A percentile compares a stretch with the other conserved stretches of the same genome.
Evolutionary conservation across 1,140 invertebrate species (phyloP).

Genomic region (Sipha flava): DNA sequence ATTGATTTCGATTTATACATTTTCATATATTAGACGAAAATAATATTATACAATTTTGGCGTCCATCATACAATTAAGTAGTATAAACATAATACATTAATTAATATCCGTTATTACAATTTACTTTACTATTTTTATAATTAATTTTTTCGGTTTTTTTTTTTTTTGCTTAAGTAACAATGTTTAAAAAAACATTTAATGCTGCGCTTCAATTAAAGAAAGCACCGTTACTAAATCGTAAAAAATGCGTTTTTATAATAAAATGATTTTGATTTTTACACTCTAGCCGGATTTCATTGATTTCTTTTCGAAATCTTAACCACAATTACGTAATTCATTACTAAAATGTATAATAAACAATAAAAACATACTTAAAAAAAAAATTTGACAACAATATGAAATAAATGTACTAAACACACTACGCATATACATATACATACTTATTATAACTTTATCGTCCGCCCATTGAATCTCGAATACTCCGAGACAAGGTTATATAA

Average conservation of each 20-base stretch:
- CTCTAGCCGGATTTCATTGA: not conserved
- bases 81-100: too few relatives aligned
- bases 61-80: too few relatives aligned
- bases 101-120: not conserved
- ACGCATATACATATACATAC: not conserved
- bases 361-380: not conserved
- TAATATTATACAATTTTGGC: too few relatives aligned
- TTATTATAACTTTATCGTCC: not conserved
- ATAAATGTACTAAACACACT: not conserved
- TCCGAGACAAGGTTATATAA: not conserved
- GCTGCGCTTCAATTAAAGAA: not conserved
- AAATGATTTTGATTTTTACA: slow-evolving; percentile 5
- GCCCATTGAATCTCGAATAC: not conserved
- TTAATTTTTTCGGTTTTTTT: not conserved
- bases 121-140: not conserved
- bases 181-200: not conserved
- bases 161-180: not conserved
- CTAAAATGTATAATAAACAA: not conserved
- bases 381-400: not conserved
- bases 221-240: not conserved
- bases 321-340: not conserved
- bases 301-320: not conserved
- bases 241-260: not conserved
- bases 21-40: not conserved
- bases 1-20: not conserved